Evolutionary conservation across 2,797 vertebrate genomes (phyloP), one percentile per base, ranked within the genome.

Genomic region (Buphagus erythrorhynchus): DNA sequence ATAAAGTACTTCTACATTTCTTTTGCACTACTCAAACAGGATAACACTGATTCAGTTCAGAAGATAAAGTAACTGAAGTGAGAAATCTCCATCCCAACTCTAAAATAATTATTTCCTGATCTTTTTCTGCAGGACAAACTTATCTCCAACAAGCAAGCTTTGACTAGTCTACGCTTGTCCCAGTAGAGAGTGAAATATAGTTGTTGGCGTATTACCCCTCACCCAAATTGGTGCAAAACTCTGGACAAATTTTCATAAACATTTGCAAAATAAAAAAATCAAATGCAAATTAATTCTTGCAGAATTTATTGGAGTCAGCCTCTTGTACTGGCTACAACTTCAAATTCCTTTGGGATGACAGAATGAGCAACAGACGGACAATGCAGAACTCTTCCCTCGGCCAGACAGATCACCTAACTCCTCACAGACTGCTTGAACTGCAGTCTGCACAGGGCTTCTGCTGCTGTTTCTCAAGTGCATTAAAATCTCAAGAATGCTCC

Each of bases 41-140:
- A 12, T 15, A 57, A 28, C 5, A 36, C 8, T 16, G 58, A 83
- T 63, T 31, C 22, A 46, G 16, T 62, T 65, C 19, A 6, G 33
- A 10, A 68, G 18, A 76, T 16, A 35, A 85, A 38, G 40, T 52
- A 52, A 63, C 9, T 73, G n/a, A 69, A 86, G 21, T 17, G 45
- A 77, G 48, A 72, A 86, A 57, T 49, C 49, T 76, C 57, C 55
- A 81, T 35, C 19, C 20, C 26, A 20, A 7, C 29, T 82, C 36
- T 22, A 68, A 74, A 91, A 38, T 31, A 21, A 71, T 91, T 74
- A 66, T 45, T 14, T 93, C 20, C 22, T 61, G 43, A 78, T 82
- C 28, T 89, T 36, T 16, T 95, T 88, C 31, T 61, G 43, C n/a
- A 90, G 45, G 35, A 86, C 9, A 68, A 94, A 83, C 31, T 61